phyloP scores from a whole-genome alignment of 2,113 vertebrate genomes.

The Rhegmatorhina hoffmannsi region DNA sequence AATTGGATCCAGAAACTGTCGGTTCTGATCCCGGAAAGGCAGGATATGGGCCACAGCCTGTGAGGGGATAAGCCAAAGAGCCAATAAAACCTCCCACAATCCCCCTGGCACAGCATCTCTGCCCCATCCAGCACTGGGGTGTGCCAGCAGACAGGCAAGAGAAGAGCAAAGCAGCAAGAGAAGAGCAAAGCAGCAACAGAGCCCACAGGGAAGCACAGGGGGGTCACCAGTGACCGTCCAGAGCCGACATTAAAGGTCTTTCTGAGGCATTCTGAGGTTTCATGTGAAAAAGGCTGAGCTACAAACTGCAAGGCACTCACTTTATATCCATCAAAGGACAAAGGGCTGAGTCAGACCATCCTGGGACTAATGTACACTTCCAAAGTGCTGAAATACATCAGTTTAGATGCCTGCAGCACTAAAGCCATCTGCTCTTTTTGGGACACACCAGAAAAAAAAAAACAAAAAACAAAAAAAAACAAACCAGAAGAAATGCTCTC shows the following conservation, averaged over 20 bases:
- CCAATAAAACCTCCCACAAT: neutral
- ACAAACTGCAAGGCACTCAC: neutral
- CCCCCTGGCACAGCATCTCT: neutral
- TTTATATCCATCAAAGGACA: neutral
- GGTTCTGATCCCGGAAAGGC: slow-evolving; percentile 89
- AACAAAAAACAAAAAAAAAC: neutral
- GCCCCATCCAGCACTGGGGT: neutral
- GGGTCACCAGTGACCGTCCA: neutral
- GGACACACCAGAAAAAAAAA: neutral
- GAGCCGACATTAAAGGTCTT: neutral
- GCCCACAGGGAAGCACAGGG: neutral
- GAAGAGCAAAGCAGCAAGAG: neutral
- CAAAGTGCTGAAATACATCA: neutral
- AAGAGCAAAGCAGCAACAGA: neutral
- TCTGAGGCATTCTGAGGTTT: neutral
- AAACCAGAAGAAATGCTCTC: neutral
- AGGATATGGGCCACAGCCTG: slow-evolving; percentile 93
- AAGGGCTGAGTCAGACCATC: slow-evolving; percentile 41
- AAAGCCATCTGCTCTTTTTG: neutral
- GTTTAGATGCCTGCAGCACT: neutral
- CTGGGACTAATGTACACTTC: neutral
- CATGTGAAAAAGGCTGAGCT: neutral
- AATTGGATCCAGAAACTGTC: slow-evolving; percentile 81
- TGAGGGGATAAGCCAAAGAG: neutral
- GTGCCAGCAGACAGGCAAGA: neutral